These are phyloP conservation scores for Drosophila pseudoananassae DNA, from an alignment of 1,140 invertebrate genomes.

Conservation along the genomic window DNA sequence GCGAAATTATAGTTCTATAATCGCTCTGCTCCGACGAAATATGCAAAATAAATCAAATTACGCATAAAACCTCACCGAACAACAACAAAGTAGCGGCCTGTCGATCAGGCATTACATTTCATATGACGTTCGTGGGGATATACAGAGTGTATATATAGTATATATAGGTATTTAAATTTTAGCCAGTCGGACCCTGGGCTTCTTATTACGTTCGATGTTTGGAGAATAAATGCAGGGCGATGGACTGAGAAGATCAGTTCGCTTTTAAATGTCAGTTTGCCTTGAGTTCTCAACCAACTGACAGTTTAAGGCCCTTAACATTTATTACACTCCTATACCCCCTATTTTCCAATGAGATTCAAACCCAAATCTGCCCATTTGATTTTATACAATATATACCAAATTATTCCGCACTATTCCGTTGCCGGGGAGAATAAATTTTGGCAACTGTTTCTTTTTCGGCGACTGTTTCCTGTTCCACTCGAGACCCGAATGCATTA, in stretches of 20 bases:
- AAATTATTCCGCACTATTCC: constrained; percentile 29
- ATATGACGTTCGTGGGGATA: constrained; percentile 17
- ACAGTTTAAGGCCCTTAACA: neutral
- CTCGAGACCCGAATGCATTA: constrained; percentile 32
- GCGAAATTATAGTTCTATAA: constrained; percentile 53
- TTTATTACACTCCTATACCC: neutral
- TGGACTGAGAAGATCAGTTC: constrained; percentile 1
- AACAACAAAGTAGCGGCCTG: constrained; percentile 14
- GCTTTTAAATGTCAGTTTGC: constrained; percentile 4
- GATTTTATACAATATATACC: constrained; percentile 20
- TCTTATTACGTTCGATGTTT: constrained; percentile 50
- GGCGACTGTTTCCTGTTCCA: constrained; percentile 38
- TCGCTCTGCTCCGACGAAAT: constrained; percentile 20
- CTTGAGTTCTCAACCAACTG: neutral
- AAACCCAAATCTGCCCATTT: constrained; percentile 4
- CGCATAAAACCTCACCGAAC: constrained; percentile 53
- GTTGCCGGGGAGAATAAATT: constrained; percentile 18
- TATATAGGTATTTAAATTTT: constrained; percentile 50
- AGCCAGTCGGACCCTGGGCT: constrained; percentile 5
- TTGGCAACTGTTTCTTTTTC: constrained; percentile 10
- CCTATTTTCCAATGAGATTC: constrained; percentile 10
- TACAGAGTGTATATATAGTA: neutral
- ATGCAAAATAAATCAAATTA: constrained; percentile 64
- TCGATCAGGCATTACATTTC: constrained; percentile 31
- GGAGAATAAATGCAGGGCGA: constrained; percentile 8